Base-by-base conservation (phyloP, 2,113 vertebrate species). In the Seriola aureovittata region DNA sequence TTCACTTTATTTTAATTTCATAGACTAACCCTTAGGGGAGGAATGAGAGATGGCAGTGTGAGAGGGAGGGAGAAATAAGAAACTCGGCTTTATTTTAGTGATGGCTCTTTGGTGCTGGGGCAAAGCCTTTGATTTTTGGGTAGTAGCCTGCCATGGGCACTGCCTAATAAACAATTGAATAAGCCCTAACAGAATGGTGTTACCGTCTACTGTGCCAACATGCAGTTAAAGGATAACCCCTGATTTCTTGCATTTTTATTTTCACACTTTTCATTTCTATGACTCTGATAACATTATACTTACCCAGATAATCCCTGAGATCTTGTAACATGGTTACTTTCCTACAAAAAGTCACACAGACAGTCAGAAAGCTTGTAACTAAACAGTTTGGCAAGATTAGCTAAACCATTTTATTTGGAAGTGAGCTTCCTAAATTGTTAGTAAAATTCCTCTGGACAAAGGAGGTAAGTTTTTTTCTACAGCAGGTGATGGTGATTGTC, bases 1-100 rank as follows among this genome's bases (percentile, higher is more conserved):
- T 94, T 95, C 94, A 93, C 90, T 95, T 92, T 94, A 94, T 95
- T 95, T 95, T 95, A 95, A 95, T 95, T 94, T 95, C 92, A 93
- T 84, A 93, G 91, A 91, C 85, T 60, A 89, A 92, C 88, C 95
- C 95, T 73, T 73, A 89, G 93, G 93, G 94, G 85, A 77, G 79
- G 87, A 93, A 79, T 76, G 70, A 81, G 90, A 87, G 87, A 94
- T 93, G 90, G 86, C 76, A 64, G 84, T 70, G 76, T 79, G 71
- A 60, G 84, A 89, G 81, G 75, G 84, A 82, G 75, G 72, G 74
- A 75, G 87, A 84, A 90, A 87, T 87, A 84, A 90, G 91, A 91
- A 85, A 90, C 60, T 87, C 72, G 25, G 91, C 86, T 88, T 91
- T 93, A 93, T 93, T 91, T 93, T 70, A 80, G 75, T 75, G 90